A percentile compares a stretch with the other conserved stretches of the same genome.
phyloP scores from a whole-genome alignment of 2,888 invertebrate genomes.

The Arctia plantaginis region DNA sequence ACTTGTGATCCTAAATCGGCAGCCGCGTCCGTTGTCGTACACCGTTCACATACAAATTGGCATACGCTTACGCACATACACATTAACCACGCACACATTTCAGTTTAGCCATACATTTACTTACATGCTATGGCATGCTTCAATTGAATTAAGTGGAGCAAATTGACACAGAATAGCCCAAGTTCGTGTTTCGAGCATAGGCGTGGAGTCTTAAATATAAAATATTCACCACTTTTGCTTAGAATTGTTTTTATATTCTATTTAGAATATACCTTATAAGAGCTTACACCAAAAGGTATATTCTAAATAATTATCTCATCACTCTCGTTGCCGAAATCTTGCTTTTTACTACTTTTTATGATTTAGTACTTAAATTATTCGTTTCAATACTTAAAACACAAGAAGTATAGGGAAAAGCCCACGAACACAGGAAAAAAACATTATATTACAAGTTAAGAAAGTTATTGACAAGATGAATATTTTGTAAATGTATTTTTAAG shows the following conservation, averaged over 20 bases:
- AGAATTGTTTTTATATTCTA: neutral
- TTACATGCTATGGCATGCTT: conserved; percentile 37
- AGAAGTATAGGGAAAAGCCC: neutral
- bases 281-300: neutral
- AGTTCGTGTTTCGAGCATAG: conserved; percentile 34
- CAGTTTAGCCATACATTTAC: conserved; percentile 12
- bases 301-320: neutral
- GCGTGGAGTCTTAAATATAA: conserved; percentile 26
- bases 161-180: conserved; percentile 44
- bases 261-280: neutral
- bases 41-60: conserved; percentile 52
- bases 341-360: neutral
- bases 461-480: neutral
- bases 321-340: neutral
- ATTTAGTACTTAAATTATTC: too few relatives aligned
- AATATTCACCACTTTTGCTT: conserved; percentile 2
- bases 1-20: conserved; percentile 52
- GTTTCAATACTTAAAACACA: neutral
- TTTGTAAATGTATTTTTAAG: neutral
- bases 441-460: neutral
- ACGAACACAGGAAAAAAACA: neutral
- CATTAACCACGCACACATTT: conserved; percentile 24
- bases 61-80: conserved; percentile 6
- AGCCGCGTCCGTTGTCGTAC: conserved; percentile 52
- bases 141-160: conserved; percentile 50